Conservation (phyloP, 1,140 invertebrate genomes). For the Drosophila asahinai region DNA sequence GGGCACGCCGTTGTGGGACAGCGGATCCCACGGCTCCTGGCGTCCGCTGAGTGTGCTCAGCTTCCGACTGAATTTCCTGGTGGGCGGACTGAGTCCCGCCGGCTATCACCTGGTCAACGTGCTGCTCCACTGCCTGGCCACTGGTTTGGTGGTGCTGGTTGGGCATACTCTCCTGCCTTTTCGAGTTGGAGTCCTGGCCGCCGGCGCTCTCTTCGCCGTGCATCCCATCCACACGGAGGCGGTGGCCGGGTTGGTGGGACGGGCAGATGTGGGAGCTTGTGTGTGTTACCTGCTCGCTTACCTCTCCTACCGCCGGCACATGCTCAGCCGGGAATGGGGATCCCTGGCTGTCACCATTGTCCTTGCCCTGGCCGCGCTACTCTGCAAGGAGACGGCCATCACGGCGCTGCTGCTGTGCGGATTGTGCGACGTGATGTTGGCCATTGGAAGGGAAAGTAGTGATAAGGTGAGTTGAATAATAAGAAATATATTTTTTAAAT, state of each 20-base stretch:
- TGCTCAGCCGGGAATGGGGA: slow-evolving; percentile 86
- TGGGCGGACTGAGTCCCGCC: slow-evolving; percentile 93
- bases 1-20: slow-evolving; percentile 94
- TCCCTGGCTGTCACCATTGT: slow-evolving; percentile 86
- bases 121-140: slow-evolving; percentile 92
- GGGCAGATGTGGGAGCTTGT: slow-evolving; percentile 96
- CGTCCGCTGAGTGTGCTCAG: slow-evolving; percentile 96
- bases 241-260: slow-evolving; percentile 96
- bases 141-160: slow-evolving; percentile 91
- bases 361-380: slow-evolving; percentile 89
- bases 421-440: slow-evolving; percentile 89
- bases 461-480: slow-evolving; percentile 52
- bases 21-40: slow-evolving; percentile 96
- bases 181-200: slow-evolving; percentile 88
- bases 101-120: slow-evolving; percentile 95
- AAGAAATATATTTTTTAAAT: background rate
- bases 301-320: slow-evolving; percentile 90
- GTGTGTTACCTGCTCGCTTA: slow-evolving; percentile 95
- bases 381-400: slow-evolving; percentile 96
- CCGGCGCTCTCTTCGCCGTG: slow-evolving; percentile 95
- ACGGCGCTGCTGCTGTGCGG: slow-evolving; percentile 94
- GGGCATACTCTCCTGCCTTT: slow-evolving; percentile 87
- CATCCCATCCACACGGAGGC: slow-evolving; percentile 98
- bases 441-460: slow-evolving; percentile 16
- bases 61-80: slow-evolving; percentile 95